Evolutionary conservation across 2,888 invertebrate species (phyloP).

Genomic region (Drosophila paramelanica): DNA sequence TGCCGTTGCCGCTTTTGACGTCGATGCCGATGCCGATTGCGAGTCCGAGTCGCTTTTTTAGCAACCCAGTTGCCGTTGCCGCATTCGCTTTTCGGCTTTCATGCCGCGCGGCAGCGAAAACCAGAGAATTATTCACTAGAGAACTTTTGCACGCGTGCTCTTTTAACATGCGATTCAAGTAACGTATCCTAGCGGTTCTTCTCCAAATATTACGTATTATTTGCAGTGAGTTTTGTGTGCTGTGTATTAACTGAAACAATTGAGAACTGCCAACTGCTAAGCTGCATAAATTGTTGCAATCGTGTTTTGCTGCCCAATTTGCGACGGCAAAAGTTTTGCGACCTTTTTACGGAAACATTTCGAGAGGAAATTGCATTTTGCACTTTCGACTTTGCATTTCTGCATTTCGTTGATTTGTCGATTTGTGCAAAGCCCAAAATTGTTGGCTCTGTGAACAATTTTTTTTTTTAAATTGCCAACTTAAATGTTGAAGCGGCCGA

Average conservation of each 20-base stretch:
- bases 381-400: constrained; percentile 32
- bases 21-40: constrained; percentile 45
- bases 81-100: constrained; percentile 83
- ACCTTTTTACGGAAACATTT: constrained; percentile 52
- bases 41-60: constrained; percentile 73
- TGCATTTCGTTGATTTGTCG: constrained; percentile 5
- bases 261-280: constrained; percentile 26
- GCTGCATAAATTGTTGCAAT: constrained; percentile 41
- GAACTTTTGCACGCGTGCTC: constrained; percentile 11
- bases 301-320: constrained; percentile 46
- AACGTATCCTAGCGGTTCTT: constrained; percentile 35
- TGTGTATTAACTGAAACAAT: constrained; percentile 39
- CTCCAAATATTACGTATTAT: constrained; percentile 9
- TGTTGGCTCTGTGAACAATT: constrained; percentile 15
- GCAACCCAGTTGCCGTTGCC: constrained; percentile 71
- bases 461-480: constrained; percentile 3
- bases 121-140: constrained; percentile 40
- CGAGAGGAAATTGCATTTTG: constrained; percentile 60
- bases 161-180: no score
- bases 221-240: constrained; percentile 17
- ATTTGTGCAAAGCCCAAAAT: constrained; percentile 13
- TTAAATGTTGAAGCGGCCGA: constrained; percentile 1
- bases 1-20: constrained; percentile 41
- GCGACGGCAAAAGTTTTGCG: constrained; percentile 67
- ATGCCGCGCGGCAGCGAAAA: constrained; percentile 76